Percentiles rank a stretch among this genome's conserved stretches.
These are phyloP conservation scores for honey bee (Apis mellifera) DNA, from an alignment of 1,140 invertebrate genomes.

Conservation along the genomic window Amel_HAv3.1 CM009944.2:10072001-10072500, in stretches of 20 bases:
- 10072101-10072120: no score
- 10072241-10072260: not conserved
- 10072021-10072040: no score
- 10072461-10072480: not conserved
- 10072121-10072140: not conserved
- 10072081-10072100: no score
- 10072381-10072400: slow-evolving; percentile 17
- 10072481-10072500: not conserved
- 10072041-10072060: no score
- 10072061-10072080: no score
- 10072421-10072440: not conserved
- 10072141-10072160: not conserved
- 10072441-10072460: not conserved
- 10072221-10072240: not conserved
- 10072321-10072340: not conserved
- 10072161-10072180: not conserved
- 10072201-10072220: not conserved
- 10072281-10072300: no score
- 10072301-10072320: not conserved
- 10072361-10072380: not conserved
- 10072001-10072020: not conserved
- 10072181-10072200: not conserved
- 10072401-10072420: slow-evolving; percentile 16
- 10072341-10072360: slow-evolving; percentile 4
- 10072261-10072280: not conserved